Conservation (phyloP, 2,888 invertebrate species). For the Sinopyrophorus schimmeli region DNA sequence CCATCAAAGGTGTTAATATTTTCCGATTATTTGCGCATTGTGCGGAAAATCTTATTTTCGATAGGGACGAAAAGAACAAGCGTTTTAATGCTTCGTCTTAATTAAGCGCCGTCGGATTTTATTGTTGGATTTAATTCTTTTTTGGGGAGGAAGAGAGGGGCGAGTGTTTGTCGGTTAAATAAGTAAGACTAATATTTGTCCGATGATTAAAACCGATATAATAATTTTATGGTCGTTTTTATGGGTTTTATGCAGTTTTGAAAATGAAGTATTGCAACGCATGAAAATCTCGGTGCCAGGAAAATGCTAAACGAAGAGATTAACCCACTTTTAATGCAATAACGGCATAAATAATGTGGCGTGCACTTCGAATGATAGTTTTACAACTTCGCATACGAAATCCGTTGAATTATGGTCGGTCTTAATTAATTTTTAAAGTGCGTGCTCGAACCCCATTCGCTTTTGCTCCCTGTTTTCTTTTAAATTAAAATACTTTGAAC, state of each 20-base stretch:
- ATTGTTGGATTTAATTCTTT: slow-evolving; percentile 13
- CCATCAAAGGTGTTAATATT: too few species aligned
- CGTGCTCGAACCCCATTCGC: slow-evolving; percentile 6
- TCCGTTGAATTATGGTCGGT: neutral
- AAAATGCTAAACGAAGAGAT: neutral
- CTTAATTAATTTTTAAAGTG: slow-evolving; percentile 19
- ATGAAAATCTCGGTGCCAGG: neutral
- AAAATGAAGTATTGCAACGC: too few species aligned
- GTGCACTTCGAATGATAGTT: slow-evolving; percentile 8
- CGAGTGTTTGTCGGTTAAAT: too few species aligned
- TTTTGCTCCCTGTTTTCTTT: too few species aligned
- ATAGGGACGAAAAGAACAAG: too few species aligned
- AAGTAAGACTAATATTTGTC: slow-evolving; percentile 16
- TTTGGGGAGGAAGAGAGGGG: too few species aligned
- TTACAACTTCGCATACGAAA: slow-evolving; percentile 11
- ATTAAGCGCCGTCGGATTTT: slow-evolving; percentile 15
- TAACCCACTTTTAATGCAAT: slow-evolving; percentile 4
- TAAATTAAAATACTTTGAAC: too few species aligned
- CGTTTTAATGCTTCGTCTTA: too few species aligned
- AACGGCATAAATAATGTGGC: slow-evolving; percentile 13
- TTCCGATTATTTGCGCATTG: too few species aligned
- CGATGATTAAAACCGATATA: slow-evolving; percentile 16
- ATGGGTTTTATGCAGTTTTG: slow-evolving; percentile 9
- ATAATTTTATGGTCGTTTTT: slow-evolving; percentile 17
- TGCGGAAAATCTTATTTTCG: too few species aligned